Evolutionary conservation across 2,888 invertebrate genomes (phyloP).

Genomic region (Frankliniella intonsa): DNA sequence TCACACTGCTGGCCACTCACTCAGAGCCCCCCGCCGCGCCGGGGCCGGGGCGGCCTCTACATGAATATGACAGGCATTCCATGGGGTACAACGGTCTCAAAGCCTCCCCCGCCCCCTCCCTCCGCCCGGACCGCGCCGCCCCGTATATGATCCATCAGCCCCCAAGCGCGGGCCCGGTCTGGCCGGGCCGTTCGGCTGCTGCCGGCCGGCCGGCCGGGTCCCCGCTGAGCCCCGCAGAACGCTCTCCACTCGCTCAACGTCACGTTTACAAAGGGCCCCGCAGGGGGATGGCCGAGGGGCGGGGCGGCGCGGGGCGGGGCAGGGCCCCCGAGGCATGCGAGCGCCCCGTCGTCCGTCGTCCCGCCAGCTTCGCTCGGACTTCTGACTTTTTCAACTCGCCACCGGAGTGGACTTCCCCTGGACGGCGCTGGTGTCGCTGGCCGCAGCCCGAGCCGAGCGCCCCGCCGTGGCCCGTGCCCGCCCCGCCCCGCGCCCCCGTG

Average conservation of each 20-base stretch:
- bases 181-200: too few relatives aligned
- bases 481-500: not conserved
- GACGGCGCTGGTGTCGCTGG: too few relatives aligned
- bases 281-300: slow-evolving; percentile 36
- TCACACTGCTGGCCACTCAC: not conserved
- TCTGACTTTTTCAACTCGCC: too few relatives aligned
- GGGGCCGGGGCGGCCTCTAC: not conserved
- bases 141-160: not conserved
- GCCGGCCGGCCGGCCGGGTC: not conserved
- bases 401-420: too few relatives aligned
- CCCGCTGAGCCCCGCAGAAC: not conserved
- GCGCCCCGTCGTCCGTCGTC: too few relatives aligned
- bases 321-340: too few relatives aligned
- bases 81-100: not conserved
- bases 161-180: not conserved
- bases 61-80: not conserved
- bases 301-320: not conserved
- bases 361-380: too few relatives aligned
- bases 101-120: not conserved
- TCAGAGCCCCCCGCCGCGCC: not conserved
- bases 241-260: not conserved
- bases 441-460: not conserved
- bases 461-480: not conserved
- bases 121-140: too few relatives aligned
- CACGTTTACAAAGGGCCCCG: not conserved